Base-by-base conservation (phyloP, 2,797 vertebrate species). In the Parauchenoglanis punctatus region DNA sequence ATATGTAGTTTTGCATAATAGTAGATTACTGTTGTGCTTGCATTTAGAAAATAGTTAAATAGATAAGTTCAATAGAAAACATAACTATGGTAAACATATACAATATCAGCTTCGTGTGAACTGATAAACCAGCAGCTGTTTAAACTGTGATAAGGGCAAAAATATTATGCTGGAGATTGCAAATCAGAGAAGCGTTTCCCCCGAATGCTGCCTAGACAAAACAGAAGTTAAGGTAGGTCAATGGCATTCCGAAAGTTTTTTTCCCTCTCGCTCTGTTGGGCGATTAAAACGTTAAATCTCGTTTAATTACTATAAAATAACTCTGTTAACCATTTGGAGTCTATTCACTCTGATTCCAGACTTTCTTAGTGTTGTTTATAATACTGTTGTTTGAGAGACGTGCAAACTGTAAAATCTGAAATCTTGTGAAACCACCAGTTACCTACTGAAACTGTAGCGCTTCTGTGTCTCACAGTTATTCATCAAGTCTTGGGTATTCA, bases 161-260 rank as follows among this genome's bases (percentile, higher is more conserved):
- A 61, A 54, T 67, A 76, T 54, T 61, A n/a, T 61, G 58, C 46
- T 44, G 70, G 28, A 28, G 31, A 31, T 76, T 82, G 80, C 81
- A 82, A 65, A 84, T 84, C 73, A 70, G 18, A 84, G 63, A 59
- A 58, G 49, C 58, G 4, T 80, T 84, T 65, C 49, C 35, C 58
- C 25, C 58, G 72, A 84, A 73, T 56, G 10, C 80, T 54, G 68
- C 63, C 46, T 61, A 67, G 59, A 83, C 49, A 58, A 61, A 84
- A 65, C 59, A 73, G 81, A 44, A 87, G 86, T 91, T 25, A 85
- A 59, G 77, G 18, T 83, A 87, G 86, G 18, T 83, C 83, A 78
- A 25, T 83, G 28, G 35, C 31, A 77, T 77, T 31, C 31, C 7
- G 31, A 56, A 77, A 25, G 40, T 10, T 23, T 8, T 4, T 72